phyloP scores from a whole-genome alignment of 2,113 vertebrate species.

The Amphilophus citrinellus region DNA sequence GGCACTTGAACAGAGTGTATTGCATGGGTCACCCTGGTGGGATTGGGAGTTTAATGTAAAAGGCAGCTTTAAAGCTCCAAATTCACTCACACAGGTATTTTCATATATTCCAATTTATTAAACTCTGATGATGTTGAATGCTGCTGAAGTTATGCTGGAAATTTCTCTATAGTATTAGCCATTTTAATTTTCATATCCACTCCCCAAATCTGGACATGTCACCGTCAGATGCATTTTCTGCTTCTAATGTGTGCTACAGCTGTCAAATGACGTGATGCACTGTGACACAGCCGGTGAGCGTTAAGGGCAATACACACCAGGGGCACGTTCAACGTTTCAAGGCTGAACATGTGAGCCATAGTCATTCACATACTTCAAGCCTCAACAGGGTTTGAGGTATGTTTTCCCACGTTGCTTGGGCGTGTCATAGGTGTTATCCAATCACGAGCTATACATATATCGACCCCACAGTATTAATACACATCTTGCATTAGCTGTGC shows the following conservation, averaged over 20 bases:
- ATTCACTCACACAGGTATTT: neutral
- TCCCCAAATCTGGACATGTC: neutral
- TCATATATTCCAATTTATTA: neutral
- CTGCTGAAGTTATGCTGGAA: neutral
- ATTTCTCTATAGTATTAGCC: neutral
- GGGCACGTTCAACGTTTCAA: rapidly evolving
- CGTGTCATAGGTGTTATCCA: neutral
- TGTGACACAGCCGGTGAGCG: neutral
- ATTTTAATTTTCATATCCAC: neutral
- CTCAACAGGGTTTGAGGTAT: neutral
- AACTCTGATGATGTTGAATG: neutral
- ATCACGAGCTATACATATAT: too few species aligned
- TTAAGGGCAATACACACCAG: neutral
- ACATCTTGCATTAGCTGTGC: neutral
- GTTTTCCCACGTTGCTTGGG: neutral
- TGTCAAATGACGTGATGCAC: neutral
- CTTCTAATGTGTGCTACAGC: neutral
- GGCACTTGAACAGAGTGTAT: neutral
- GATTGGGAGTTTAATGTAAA: neutral
- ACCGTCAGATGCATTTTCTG: neutral
- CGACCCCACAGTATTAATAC: neutral
- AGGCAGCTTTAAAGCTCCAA: neutral
- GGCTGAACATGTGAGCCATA: neutral
- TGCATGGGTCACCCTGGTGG: neutral
- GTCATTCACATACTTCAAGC: neutral